These are phyloP conservation scores for Pimpla rufipes DNA, from an alignment of 2,888 invertebrate species.

Conservation along the genomic window DNA sequence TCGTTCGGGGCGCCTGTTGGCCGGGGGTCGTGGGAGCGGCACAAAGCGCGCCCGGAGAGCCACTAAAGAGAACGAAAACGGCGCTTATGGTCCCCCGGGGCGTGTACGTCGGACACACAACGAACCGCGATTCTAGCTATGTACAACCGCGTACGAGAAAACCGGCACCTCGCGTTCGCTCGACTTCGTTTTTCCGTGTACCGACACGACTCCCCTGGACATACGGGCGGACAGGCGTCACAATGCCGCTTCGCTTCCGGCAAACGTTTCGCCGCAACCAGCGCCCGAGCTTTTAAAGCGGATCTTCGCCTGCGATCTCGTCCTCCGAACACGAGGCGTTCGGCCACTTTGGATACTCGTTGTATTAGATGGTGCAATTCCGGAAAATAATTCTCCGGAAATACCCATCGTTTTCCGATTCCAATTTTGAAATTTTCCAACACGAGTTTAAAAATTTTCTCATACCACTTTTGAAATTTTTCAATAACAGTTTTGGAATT, in stretches of 20 bases:
- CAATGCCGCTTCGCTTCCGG: slow-evolving; percentile 64
- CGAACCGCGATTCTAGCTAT: slow-evolving; percentile 69
- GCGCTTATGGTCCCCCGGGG: slow-evolving; percentile 71
- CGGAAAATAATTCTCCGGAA: too few relatives aligned
- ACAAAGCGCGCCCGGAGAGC: slow-evolving; percentile 68
- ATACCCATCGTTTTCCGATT: too few relatives aligned
- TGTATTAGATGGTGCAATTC: too few relatives aligned
- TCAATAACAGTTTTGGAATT: too few relatives aligned
- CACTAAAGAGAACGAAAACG: slow-evolving; percentile 71
- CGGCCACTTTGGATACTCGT: neutral
- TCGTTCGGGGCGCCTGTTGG: slow-evolving; percentile 58
- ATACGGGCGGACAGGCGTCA: slow-evolving; percentile 48
- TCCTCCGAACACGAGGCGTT: neutral
- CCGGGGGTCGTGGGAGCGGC: slow-evolving; percentile 57
- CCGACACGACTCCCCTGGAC: slow-evolving; percentile 31
- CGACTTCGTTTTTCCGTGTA: slow-evolving; percentile 23
- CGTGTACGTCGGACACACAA: slow-evolving; percentile 66
- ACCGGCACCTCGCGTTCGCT: slow-evolving; percentile 6
- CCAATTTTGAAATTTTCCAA: too few relatives aligned
- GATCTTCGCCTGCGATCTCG: slow-evolving; percentile 25
- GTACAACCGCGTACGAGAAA: slow-evolving; percentile 53
- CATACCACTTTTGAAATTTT: too few relatives aligned
- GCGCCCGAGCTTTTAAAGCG: slow-evolving; percentile 13
- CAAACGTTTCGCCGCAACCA: slow-evolving; percentile 48
- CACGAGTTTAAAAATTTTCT: too few relatives aligned